Evolutionary conservation across 2,888 invertebrate species (phyloP), one percentile per base, ranked within the genome.

Genomic region (Nysson spinosus): DNA sequence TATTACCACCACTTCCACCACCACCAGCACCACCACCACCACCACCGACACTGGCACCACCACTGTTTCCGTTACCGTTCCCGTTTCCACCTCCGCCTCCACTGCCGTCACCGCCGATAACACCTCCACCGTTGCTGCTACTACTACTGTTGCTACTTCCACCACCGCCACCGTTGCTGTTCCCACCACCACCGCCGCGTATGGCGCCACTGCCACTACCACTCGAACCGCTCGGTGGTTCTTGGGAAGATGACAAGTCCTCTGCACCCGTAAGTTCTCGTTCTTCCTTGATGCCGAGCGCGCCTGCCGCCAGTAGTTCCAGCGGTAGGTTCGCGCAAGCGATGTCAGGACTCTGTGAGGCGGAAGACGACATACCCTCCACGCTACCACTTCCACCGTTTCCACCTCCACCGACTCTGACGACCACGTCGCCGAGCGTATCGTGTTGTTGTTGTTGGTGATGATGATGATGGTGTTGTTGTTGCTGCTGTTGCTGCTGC

Each of bases 1-100:
- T 89, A 89, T 90, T 81, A 87, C 80, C 87, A 89, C 90, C 89
- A 89, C 87, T 88, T 88, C 89, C 89, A 89, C 88, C 81, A 86
- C 87, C 87, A 83, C 88, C 56, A 20, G 56, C 57, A n/a, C 65
- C 47, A 16, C 73, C 47, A 34, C 67, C 57, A 7, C 50, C 28
- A 12, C 67, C 44, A 12, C 56, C 28, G 3, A 56, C 40, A 24
- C 46, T 35, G 30, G 35, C 19, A 9, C 44, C 52, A n/a, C 55
- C 32, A 20, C 47, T 37, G 16, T 88, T 88, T 84, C 81, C 85
- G 34, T 61, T 35, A 20, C 49, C 42, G 83, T 61, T 39, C 88
- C 88, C 88, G 88, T 89, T 88, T 88, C 88, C 88, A 44, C 75
- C 40, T 60, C 75, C 62, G 51, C 75, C 64, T 87, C 88, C 88